These are phyloP conservation scores for Ploceus nigricollis DNA, from an alignment of 2,113 vertebrate species.

Conservation along the genomic window DNA sequence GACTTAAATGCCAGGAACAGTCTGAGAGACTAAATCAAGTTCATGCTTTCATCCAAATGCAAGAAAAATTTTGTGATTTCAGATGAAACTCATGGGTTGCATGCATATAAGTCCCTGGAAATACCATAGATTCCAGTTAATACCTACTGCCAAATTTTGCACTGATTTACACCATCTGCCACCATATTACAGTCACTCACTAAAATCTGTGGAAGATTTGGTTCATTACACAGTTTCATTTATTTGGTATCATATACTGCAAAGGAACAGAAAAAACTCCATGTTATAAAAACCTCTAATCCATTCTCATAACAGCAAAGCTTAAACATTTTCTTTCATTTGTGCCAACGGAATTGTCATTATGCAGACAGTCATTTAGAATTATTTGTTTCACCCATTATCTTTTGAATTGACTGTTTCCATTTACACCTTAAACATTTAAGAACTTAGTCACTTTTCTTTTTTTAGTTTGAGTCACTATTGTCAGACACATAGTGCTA, in stretches of 20 bases:
- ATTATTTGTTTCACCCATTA: neutral
- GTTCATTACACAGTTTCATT: neutral
- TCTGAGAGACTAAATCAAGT: neutral
- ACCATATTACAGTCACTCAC: neutral
- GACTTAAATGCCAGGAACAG: neutral
- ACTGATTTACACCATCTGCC: conserved; percentile 48
- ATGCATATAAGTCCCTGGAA: neutral
- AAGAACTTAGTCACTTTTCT: neutral
- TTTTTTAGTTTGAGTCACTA: neutral
- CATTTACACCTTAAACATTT: neutral
- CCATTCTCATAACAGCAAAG: neutral
- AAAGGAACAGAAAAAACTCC: neutral
- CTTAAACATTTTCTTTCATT: neutral
- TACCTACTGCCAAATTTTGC: neutral
- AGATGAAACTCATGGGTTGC: neutral
- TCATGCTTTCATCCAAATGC: neutral
- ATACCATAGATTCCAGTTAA: neutral
- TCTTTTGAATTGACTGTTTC: neutral
- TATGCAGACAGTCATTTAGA: neutral
- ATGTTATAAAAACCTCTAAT: neutral
- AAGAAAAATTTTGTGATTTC: neutral
- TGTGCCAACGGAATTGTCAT: neutral
- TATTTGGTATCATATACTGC: neutral
- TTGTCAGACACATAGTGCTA: neutral
- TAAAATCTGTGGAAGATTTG: conserved; percentile 26